These are phyloP conservation scores for Chrysemys picta DNA, from an alignment of 2,113 vertebrate species.

Conservation along the genomic window DNA sequence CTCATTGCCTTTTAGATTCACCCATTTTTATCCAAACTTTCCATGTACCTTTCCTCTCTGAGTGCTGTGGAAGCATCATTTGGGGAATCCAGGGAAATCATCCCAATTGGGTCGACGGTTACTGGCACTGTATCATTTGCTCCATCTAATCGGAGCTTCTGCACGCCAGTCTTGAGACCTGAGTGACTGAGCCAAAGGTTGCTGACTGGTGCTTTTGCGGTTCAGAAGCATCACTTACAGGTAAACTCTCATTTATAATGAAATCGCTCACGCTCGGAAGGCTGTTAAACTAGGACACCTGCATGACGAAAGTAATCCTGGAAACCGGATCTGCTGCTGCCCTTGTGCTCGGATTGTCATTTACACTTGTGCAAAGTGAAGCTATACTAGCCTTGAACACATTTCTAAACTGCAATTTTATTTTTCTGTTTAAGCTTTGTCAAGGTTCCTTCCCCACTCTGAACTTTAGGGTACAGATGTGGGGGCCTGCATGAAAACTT, in stretches of 20 bases:
- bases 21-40: neutral
- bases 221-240: neutral
- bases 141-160: neutral
- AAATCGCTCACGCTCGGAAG: neutral
- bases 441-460: too few relatives aligned
- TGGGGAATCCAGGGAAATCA: neutral
- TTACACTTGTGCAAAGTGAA: too few relatives aligned
- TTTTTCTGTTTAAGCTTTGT: too few relatives aligned
- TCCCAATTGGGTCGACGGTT: neutral
- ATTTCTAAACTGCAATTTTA: too few relatives aligned
- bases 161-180: neutral
- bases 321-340: too few relatives aligned
- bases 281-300: neutral
- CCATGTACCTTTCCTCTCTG: neutral
- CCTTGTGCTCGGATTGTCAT: too few relatives aligned
- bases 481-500: too few relatives aligned
- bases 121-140: neutral
- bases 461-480: too few relatives aligned
- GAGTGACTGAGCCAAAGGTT: neutral
- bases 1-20: neutral
- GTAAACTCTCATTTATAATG: neutral
- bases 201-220: rapidly evolving
- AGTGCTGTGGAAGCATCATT: rapidly evolving
- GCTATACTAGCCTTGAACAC: too few relatives aligned
- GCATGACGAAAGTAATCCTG: neutral